phyloP scores from a whole-genome alignment of 2,113 vertebrate species.

The Glaucomys volans region DNA sequence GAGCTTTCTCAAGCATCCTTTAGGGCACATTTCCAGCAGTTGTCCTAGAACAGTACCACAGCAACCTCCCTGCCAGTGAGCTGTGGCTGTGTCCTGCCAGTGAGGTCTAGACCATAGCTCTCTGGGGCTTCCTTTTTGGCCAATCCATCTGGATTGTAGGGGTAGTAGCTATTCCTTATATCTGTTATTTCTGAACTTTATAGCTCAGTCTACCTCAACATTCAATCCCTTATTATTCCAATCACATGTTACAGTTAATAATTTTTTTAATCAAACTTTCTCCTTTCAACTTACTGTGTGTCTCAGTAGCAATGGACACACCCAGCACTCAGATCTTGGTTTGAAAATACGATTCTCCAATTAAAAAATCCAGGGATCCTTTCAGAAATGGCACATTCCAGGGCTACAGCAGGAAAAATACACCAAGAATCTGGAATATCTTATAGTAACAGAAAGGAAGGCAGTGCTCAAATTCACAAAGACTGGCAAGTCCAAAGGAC shows the following conservation, averaged over 20 bases:
- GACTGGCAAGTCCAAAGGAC: background rate
- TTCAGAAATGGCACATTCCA: background rate
- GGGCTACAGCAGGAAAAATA: background rate
- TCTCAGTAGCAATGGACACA: background rate
- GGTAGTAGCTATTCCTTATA: background rate
- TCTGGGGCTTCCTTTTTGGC: background rate
- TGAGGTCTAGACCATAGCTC: background rate
- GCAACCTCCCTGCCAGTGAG: background rate
- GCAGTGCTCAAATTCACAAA: background rate
- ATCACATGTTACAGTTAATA: background rate
- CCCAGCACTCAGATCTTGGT: background rate
- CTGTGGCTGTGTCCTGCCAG: background rate
- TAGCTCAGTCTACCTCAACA: background rate
- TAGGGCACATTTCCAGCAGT: background rate
- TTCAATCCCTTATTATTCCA: background rate
- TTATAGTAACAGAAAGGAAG: background rate
- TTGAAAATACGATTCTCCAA: background rate
- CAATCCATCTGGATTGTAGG: background rate
- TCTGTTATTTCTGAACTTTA: background rate
- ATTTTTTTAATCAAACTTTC: slow-evolving; percentile 1
- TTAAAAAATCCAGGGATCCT: background rate
- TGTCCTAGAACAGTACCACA: background rate
- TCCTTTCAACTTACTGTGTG: background rate
- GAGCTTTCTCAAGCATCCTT: background rate
- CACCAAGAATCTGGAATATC: background rate